Base-by-base conservation (phyloP, 2,888 invertebrate genomes). In the Agrochola lychnidis region DNA sequence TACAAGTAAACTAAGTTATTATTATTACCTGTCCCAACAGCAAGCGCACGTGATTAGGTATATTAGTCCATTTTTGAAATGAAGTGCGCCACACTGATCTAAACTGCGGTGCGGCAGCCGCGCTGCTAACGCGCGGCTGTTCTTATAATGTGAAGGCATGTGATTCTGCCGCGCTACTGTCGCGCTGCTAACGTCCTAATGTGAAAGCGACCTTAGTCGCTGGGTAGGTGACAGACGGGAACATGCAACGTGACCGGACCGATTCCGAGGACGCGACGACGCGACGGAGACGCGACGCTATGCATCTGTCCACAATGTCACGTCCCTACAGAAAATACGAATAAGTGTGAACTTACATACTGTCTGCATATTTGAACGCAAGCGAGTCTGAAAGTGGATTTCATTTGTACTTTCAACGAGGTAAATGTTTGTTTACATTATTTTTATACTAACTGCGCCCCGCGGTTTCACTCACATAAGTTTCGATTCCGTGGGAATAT, bases 321-420 rank as follows among this genome's bases (percentile, higher is more conserved):
- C 82, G 83, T 82, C 48, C 45, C 9, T 36, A 61, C 30, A 53
- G 70, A 66, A 69, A 72, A 72, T 70, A 66, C 77, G 68, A 71
- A 82, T 78, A 74, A 80, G 76, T 82, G 80, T 76, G 67, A 83
- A 76, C 71, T 70, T 64, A 83, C 63, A 76, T 68, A 80, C 73
- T 77, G 81, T 73, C 70, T 77, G 70, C 77, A 81, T 80, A 73
- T 83, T 76, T 73, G 67, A 76, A 73, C 22, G 45, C 61, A 25
- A 68, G 70, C 19, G 51, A 77, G 64, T 59, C n/a, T 71, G 81
- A 70, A 70, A 78, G 36, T 25, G 68, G 61, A 69, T 53, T 48
- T 22, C 56, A 56, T 62, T 81, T 69, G 45, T 62, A 53, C n/a
- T 64, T 64, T 53, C 25, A 73, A 67, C 36, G 40, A 79, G 19